These are phyloP conservation scores for Triops longicaudatus DNA, from an alignment of 1,140 invertebrate species.

Conservation along the genomic window DNA sequence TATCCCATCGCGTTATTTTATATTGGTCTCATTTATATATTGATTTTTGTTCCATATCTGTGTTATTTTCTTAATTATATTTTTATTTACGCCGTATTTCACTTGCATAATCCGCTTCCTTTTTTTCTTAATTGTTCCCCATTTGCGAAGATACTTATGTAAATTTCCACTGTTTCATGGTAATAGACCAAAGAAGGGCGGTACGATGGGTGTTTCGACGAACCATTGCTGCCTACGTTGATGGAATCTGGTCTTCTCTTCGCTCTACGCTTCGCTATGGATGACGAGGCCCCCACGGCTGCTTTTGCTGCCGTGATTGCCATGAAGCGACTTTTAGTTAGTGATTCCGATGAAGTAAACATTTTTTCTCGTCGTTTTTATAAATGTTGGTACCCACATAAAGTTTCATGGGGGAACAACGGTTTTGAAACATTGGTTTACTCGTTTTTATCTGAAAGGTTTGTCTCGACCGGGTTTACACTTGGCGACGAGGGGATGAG, in stretches of 20 bases:
- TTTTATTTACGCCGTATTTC: too few species aligned
- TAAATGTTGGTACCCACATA: neutral
- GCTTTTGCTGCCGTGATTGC: constrained; percentile 62
- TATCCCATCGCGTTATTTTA: too few species aligned
- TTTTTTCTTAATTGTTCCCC: too few species aligned
- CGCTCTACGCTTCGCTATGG: constrained; percentile 69
- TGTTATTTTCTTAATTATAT: too few species aligned
- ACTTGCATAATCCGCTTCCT: too few species aligned
- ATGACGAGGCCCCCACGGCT: constrained; percentile 65
- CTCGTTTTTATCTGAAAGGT: constrained; percentile 34
- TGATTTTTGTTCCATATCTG: too few species aligned
- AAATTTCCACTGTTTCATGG: constrained; percentile 29
- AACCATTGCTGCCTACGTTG: constrained; percentile 45
- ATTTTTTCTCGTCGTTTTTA: neutral
- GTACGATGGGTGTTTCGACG: constrained; percentile 55
- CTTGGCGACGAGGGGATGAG: constrained; percentile 52
- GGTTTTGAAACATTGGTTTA: neutral
- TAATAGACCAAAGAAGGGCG: constrained; percentile 38
- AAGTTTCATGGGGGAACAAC: too few species aligned
- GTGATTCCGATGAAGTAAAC: constrained; percentile 50
- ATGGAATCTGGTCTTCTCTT: constrained; percentile 60
- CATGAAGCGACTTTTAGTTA: constrained; percentile 61
- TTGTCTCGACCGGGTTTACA: constrained; percentile 55
- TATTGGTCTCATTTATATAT: too few species aligned
- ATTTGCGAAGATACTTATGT: constrained; percentile 20